Conservation (phyloP, 2,797 vertebrate genomes). For the Gallinago nigripennis region DNA sequence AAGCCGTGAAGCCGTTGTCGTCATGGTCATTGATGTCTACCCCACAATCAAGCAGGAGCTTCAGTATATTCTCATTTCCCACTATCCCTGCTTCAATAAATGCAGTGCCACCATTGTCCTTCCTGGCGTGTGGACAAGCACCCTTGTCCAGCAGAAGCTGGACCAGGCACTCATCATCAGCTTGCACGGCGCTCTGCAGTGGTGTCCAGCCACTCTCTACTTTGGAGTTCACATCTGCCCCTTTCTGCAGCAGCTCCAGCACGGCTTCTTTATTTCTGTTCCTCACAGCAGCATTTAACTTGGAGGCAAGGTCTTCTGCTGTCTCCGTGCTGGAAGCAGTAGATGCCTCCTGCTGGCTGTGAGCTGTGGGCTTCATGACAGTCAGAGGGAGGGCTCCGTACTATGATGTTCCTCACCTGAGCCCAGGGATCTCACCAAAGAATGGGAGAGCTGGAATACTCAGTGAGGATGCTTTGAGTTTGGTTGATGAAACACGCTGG, state of each 20-base stretch:
- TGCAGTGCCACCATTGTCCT: conserved; percentile 72
- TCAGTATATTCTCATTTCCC: conserved; percentile 41
- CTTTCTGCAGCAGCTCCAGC: conserved; percentile 54
- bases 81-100: conserved; percentile 57
- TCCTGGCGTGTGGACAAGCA: conserved; percentile 52
- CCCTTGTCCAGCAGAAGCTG: conserved; percentile 56
- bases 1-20: conserved; percentile 72
- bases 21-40: conserved; percentile 60
- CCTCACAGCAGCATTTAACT: conserved; percentile 19
- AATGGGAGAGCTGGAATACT: neutral
- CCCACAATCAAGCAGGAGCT: conserved; percentile 44
- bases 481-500: fast-evolving
- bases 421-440: neutral
- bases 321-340: neutral
- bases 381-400: neutral
- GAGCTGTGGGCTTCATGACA: conserved; percentile 7
- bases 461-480: neutral
- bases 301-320: neutral
- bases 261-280: fast-evolving
- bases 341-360: neutral
- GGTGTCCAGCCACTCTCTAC: conserved; percentile 61
- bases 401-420: neutral
- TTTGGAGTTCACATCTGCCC: conserved; percentile 67
- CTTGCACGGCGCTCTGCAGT: conserved; percentile 51
- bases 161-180: neutral